Conservation (phyloP, 2,113 vertebrate genomes). For the Etia nguti region DNA sequence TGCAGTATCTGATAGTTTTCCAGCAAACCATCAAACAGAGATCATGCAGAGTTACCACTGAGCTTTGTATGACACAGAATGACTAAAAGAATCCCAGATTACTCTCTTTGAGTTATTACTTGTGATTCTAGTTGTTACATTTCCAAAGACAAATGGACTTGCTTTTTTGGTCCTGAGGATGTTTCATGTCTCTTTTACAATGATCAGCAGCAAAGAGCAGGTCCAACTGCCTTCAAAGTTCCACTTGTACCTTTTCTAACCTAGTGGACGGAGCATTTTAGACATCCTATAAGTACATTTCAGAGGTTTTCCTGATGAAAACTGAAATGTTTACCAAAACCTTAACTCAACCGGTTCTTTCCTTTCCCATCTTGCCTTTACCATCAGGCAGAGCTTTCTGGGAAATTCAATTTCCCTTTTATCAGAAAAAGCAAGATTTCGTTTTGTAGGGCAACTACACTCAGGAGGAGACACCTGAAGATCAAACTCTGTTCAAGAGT, state of each 20-base stretch:
- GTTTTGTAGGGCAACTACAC: constrained; percentile 8
- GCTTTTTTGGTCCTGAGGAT: not conserved
- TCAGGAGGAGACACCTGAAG: constrained; percentile 25
- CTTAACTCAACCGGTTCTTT: not conserved
- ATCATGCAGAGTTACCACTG: not conserved
- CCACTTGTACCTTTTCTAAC: not conserved
- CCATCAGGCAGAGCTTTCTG: constrained; percentile 10
- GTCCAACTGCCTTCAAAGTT: not conserved
- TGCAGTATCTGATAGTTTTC: not conserved
- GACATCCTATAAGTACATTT: not conserved
- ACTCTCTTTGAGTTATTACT: too few relatives aligned
- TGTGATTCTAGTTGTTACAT: too few relatives aligned
- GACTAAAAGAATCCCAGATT: not conserved
- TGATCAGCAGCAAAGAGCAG: not conserved
- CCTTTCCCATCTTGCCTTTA: not conserved
- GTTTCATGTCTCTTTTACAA: not conserved
- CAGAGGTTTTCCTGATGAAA: not conserved
- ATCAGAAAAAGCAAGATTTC: constrained; percentile 25
- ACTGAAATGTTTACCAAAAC: constrained; percentile 25
- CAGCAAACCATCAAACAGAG: not conserved
- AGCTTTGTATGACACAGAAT: not conserved
- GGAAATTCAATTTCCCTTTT: constrained; percentile 37
- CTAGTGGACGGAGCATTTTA: not conserved
- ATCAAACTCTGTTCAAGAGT: constrained; percentile 22
- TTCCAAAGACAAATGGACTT: not conserved